Conservation (phyloP, 2,113 vertebrate species). For the Eurystomus gularis region DNA sequence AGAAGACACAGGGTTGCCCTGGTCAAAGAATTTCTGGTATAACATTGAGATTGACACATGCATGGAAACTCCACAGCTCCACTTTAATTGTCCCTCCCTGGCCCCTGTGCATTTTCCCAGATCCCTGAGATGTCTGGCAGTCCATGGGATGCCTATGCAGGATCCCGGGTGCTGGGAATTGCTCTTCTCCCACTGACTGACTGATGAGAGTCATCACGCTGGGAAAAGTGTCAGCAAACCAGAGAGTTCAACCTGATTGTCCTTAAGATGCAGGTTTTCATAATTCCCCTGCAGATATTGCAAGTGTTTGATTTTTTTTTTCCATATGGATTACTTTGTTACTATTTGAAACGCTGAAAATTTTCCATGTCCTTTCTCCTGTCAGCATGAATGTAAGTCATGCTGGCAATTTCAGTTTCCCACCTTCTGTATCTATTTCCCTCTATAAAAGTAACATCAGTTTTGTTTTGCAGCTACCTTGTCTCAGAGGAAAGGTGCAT, state of each 20-base stretch:
- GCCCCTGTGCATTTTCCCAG: neutral
- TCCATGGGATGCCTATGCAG: neutral
- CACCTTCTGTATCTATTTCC: neutral
- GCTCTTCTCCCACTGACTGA: neutral
- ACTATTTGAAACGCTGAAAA: neutral
- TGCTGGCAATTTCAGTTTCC: neutral
- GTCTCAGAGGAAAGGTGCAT: neutral
- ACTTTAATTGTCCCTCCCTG: neutral
- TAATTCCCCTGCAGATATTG: neutral
- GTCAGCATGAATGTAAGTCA: accelerated
- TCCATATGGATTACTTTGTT: neutral
- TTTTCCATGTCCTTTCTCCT: neutral
- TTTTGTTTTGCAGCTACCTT: neutral
- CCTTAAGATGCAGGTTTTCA: neutral
- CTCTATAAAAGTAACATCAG: neutral
- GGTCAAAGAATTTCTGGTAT: neutral
- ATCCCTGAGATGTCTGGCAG: neutral
- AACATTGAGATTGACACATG: neutral
- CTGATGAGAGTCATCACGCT: neutral
- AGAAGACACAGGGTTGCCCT: neutral
- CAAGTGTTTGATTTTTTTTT: neutral
- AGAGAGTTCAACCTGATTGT: neutral
- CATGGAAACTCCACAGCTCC: neutral
- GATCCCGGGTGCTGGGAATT: neutral
- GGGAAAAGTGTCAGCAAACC: neutral